Conservation (phyloP, 2,888 invertebrate genomes). For the Tupiocoris notatus region DNA sequence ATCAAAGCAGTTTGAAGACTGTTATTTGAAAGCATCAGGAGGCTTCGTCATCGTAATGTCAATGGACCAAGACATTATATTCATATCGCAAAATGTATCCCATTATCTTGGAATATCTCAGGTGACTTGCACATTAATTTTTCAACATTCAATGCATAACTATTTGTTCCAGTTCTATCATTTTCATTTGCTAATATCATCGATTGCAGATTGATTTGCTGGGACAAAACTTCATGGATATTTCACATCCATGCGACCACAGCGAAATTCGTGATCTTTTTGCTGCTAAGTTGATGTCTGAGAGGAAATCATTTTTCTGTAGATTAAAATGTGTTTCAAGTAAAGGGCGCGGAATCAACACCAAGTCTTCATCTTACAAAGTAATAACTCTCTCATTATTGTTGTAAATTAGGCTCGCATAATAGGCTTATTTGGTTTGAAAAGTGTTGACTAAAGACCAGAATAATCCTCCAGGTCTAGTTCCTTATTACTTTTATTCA, state of each 20-base stretch:
- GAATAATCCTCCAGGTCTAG: too few species aligned
- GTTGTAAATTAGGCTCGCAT: not conserved
- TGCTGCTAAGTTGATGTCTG: constrained; percentile 55
- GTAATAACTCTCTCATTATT: too few species aligned
- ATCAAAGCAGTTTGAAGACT: constrained; percentile 56
- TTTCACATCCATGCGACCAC: constrained; percentile 93
- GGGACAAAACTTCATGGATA: constrained; percentile 92
- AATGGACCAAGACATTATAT: constrained; percentile 86
- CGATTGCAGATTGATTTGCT: constrained; percentile 84
- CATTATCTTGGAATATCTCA: constrained; percentile 89
- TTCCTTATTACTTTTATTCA: too few species aligned
- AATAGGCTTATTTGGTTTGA: too few species aligned
- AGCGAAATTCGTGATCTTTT: constrained; percentile 75
- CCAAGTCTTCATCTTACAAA: constrained; percentile 95
- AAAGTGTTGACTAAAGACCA: too few species aligned
- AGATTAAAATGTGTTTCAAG: constrained; percentile 93
- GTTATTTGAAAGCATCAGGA: constrained; percentile 78
- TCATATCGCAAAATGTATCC: constrained; percentile 86
- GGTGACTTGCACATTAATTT: too few species aligned
- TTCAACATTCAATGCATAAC: too few species aligned
- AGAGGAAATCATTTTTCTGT: constrained; percentile 66
- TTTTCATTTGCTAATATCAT: too few species aligned
- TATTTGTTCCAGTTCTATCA: too few species aligned
- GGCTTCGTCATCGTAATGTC: constrained; percentile 88
- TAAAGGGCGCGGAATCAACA: constrained; percentile 91